These are phyloP conservation scores for Drosophila obscura DNA, from an alignment of 1,140 invertebrate genomes.

Conservation along the genomic window DNA sequence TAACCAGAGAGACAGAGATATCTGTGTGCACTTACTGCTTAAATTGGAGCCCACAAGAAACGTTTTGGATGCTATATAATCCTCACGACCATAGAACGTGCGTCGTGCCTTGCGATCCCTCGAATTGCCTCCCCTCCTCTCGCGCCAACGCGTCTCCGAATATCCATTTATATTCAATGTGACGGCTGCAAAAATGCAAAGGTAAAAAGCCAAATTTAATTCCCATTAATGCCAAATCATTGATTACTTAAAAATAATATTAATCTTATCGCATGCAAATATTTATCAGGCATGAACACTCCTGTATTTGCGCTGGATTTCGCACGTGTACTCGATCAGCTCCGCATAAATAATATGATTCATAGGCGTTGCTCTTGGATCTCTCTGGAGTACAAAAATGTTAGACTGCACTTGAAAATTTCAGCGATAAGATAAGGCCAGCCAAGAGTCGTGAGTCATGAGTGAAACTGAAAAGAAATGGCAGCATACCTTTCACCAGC, in stretches of 20 bases:
- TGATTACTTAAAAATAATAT: conserved; percentile 56
- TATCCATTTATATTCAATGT: conserved; percentile 65
- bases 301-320: conserved; percentile 18
- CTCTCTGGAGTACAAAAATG: conserved; percentile 19
- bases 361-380: conserved; percentile 17
- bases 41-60: conserved; percentile 67
- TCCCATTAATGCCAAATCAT: conserved; percentile 36
- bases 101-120: background rate
- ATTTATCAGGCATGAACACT: conserved; percentile 31
- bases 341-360: conserved; percentile 46
- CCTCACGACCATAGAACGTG: conserved; percentile 61
- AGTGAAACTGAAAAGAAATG: background rate
- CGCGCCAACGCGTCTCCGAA: conserved; percentile 66
- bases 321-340: conserved; percentile 25
- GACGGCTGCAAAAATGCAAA: conserved; percentile 44
- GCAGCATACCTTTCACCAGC: conserved; percentile 81
- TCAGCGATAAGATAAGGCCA: conserved; percentile 35
- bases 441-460: conserved; percentile 29
- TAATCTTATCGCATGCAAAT: conserved; percentile 44
- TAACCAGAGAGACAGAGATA: conserved; percentile 2
- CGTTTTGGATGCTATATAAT: conserved; percentile 74
- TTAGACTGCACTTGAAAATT: conserved; percentile 30
- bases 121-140: conserved; percentile 20
- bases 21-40: conserved; percentile 81
- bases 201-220: conserved; percentile 7